These are phyloP conservation scores for Toxostoma redivivum DNA, from an alignment of 2,113 vertebrate genomes.

Conservation along the genomic window DNA sequence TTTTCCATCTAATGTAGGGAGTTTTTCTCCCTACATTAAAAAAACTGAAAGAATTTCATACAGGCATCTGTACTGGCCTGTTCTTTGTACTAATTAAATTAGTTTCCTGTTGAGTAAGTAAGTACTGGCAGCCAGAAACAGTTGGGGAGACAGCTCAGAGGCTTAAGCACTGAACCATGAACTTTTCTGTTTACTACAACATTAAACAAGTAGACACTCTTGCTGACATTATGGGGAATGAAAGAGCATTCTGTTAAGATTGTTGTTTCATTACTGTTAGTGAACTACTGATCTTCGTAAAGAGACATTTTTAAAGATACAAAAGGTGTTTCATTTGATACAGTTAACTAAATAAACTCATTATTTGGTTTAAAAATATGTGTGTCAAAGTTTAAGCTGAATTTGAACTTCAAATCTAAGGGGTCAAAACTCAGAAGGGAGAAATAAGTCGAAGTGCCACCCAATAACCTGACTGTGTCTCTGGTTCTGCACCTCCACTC, in stretches of 20 bases:
- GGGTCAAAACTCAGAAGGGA: slow-evolving; percentile 7
- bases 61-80: slow-evolving; percentile 16
- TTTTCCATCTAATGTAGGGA: neutral
- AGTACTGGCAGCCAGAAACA: slow-evolving; percentile 43
- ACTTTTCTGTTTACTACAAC: slow-evolving; percentile 50
- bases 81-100: slow-evolving; percentile 58
- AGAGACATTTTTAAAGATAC: neutral
- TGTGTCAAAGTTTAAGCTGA: neutral
- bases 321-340: slow-evolving; percentile 13
- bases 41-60: slow-evolving; percentile 26
- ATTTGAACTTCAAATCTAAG: slow-evolving; percentile 5
- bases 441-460: neutral
- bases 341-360: slow-evolving; percentile 10
- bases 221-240: slow-evolving; percentile 43
- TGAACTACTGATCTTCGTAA: slow-evolving; percentile 10
- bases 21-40: too few species aligned
- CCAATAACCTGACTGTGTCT: neutral
- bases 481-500: neutral
- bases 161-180: slow-evolving; percentile 54
- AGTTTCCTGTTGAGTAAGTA: slow-evolving; percentile 60
- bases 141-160: slow-evolving; percentile 41
- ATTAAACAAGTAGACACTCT: slow-evolving; percentile 52
- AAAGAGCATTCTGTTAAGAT: slow-evolving; percentile 38
- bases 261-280: neutral
- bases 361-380: neutral